Percentiles rank a stretch among this genome's conserved stretches.
Evolutionary conservation across 2,888 invertebrate genomes (phyloP).

Genomic region (Bibio marci): DNA sequence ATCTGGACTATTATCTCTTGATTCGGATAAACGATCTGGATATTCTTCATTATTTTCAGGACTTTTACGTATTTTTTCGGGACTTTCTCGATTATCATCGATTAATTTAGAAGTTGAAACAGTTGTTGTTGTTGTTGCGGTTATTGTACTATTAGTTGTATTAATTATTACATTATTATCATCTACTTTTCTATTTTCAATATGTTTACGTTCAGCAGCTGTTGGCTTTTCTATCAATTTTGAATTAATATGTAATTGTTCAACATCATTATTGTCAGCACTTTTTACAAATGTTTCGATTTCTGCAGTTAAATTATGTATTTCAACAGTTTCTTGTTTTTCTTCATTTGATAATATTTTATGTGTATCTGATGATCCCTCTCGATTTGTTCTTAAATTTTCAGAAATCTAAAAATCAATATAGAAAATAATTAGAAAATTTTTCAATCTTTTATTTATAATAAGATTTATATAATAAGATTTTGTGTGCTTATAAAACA

Average conservation of each 20-base stretch:
- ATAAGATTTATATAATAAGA: too few species aligned
- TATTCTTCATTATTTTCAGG: conserved; percentile 5
- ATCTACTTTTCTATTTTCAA: background rate
- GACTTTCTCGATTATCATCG: too few species aligned
- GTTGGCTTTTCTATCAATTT: conserved; percentile 7
- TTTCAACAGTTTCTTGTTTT: conserved; percentile 6
- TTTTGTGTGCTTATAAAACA: too few species aligned
- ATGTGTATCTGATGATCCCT: too few species aligned
- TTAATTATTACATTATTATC: background rate
- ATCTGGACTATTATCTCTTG: background rate
- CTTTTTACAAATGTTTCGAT: conserved; percentile 20
- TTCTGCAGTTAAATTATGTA: conserved; percentile 20
- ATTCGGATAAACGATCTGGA: conserved; percentile 5
- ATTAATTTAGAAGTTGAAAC: background rate
- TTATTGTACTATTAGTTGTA: background rate
- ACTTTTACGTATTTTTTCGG: conserved; percentile 3
- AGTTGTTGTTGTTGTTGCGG: background rate
- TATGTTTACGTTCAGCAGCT: background rate
- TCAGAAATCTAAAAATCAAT: too few species aligned
- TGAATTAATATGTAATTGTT: conserved; percentile 5
- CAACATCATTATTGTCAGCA: conserved; percentile 8
- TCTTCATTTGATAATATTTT: too few species aligned
- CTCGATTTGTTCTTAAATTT: too few species aligned
- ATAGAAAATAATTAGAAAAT: too few species aligned
- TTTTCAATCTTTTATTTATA: too few species aligned